Evolutionary conservation across 1,140 invertebrate genomes (phyloP).

Genomic region (Chymomyza costata): DNA sequence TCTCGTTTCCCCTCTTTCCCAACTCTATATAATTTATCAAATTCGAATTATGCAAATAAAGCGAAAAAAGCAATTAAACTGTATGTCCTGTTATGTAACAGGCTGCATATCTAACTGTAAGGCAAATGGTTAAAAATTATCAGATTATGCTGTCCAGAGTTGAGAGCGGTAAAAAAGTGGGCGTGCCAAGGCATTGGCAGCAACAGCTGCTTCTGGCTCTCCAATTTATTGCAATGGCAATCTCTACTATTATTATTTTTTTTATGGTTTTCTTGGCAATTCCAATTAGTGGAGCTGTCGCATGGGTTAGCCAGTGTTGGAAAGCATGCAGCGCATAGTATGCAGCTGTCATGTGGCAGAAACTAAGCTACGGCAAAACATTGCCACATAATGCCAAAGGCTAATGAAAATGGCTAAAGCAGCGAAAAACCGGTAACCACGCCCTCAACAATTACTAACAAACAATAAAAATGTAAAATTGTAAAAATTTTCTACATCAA

Average conservation of each 20-base stretch:
- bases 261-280: constrained; percentile 29
- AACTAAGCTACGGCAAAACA: constrained; percentile 11
- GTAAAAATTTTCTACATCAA: constrained; percentile 44
- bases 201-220: not conserved
- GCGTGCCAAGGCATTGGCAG: not conserved
- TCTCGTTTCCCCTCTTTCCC: constrained; percentile 7
- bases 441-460: not conserved
- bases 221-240: too few species aligned
- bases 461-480: constrained; percentile 58
- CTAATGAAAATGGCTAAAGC: not conserved
- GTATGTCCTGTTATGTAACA: constrained; percentile 18
- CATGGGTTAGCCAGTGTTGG: constrained; percentile 14
- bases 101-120: too few species aligned
- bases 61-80: constrained; percentile 60
- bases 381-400: not conserved
- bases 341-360: constrained; percentile 27
- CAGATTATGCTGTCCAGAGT: constrained; percentile 25
- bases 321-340: constrained; percentile 20
- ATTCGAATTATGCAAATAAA: constrained; percentile 55
- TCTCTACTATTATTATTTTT: too few species aligned
- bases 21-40: constrained; percentile 44
- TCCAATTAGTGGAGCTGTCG: constrained; percentile 51
- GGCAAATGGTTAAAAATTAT: constrained; percentile 50
- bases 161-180: not conserved
- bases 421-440: constrained; percentile 2